Conservation (phyloP, 1,140 invertebrate genomes). For the Trichogramma pretiosum region DNA sequence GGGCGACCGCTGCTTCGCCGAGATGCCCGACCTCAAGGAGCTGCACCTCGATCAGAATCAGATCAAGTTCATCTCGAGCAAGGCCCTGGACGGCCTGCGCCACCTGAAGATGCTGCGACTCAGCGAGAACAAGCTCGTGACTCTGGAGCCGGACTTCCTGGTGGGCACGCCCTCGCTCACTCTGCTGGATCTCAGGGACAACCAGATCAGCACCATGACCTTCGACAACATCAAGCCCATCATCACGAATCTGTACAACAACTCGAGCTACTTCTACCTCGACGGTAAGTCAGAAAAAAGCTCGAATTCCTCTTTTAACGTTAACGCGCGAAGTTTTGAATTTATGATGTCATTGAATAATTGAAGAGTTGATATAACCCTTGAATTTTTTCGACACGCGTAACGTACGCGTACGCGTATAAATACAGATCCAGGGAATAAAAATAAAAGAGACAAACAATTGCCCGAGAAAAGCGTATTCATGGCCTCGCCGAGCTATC, state of each 20-base stretch:
- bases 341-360: too few relatives aligned
- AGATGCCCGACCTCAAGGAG: constrained; percentile 60
- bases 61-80: constrained; percentile 57
- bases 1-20: constrained; percentile 63
- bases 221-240: constrained; percentile 64
- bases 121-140: constrained; percentile 61
- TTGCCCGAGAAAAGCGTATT: too few relatives aligned
- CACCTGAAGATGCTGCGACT: constrained; percentile 58
- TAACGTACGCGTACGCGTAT: neutral
- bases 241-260: constrained; percentile 63
- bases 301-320: neutral
- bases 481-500: neutral
- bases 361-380: too few relatives aligned
- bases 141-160: constrained; percentile 56
- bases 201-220: constrained; percentile 63
- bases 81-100: constrained; percentile 61
- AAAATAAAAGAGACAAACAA: too few relatives aligned
- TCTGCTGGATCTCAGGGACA: constrained; percentile 63
- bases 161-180: constrained; percentile 54
- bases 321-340: too few relatives aligned
- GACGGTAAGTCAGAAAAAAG: constrained; percentile 55
- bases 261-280: constrained; percentile 59
- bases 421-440: neutral
- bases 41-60: constrained; percentile 65
- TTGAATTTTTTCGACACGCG: too few relatives aligned